phyloP scores from a whole-genome alignment of 1,140 invertebrate genomes.

The Heliconius nattereri region DNA sequence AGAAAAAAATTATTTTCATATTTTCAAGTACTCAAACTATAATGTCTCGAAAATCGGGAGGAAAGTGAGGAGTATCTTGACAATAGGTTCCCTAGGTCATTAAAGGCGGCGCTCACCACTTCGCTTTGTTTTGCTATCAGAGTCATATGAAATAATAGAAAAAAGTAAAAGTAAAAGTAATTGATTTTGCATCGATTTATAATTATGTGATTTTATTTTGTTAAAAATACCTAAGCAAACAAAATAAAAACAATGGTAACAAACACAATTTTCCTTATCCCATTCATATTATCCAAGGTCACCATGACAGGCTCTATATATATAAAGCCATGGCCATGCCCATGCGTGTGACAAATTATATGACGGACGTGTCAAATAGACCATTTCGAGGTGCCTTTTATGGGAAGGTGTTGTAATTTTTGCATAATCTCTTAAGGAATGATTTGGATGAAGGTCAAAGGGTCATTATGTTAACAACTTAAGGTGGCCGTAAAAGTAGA shows the following conservation, averaged over 20 bases:
- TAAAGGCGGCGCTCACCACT: too few relatives aligned
- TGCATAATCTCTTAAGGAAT: neutral
- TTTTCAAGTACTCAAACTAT: too few relatives aligned
- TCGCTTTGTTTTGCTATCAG: too few relatives aligned
- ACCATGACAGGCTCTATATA: constrained; percentile 36
- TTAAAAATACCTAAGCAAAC: too few relatives aligned
- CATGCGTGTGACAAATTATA: constrained; percentile 27
- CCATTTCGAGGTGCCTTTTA: constrained; percentile 29
- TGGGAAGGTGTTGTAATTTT: neutral
- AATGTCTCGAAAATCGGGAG: too few relatives aligned
- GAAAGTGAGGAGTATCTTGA: too few relatives aligned
- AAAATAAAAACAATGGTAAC: neutral
- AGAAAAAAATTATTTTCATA: too few relatives aligned
- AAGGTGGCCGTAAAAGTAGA: neutral
- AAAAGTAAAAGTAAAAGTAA: too few relatives aligned
- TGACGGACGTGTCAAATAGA: constrained; percentile 31
- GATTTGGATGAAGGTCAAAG: neutral
- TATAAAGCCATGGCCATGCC: constrained; percentile 36
- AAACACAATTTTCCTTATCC: constrained; percentile 3
- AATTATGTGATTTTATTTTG: too few relatives aligned
- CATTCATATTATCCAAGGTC: constrained; percentile 20
- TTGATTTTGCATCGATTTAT: too few relatives aligned
- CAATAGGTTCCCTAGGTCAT: too few relatives aligned
- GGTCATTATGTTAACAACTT: neutral
- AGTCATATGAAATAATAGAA: too few relatives aligned